Evolutionary conservation across 35 echinoderm and acorn worm species (phyloP), one percentile per base, ranked within the genome.

Genomic region (Ophioderma brevispina): DNA sequence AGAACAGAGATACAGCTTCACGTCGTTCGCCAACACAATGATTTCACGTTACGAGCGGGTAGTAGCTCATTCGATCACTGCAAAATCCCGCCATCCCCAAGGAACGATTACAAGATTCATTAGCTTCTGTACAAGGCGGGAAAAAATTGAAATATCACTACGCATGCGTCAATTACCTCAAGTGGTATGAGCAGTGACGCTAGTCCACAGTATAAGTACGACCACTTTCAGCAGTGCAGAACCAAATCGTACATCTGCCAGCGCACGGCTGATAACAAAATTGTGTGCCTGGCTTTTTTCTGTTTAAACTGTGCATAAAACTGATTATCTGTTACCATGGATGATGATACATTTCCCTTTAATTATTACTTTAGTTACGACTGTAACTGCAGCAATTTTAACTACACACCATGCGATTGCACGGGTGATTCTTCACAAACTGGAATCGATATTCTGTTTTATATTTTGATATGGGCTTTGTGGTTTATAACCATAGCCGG

Each of bases 401-500:
- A 25, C 23, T 6, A 25, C n/a, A 46, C 17, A 46, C 5, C 41
- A 70, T 70, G 59, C n/a, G 59, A 70, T 15, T 70, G 59, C 59
- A 70, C 15, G 3, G 17, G 41, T 8, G 59, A 70, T 15, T 1
- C 3, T 2, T 3, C 15, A 70, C 59, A 70, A 70, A 70, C 10
- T 30, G 59, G 59, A 8, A 70, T 85, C 13, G 32, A 63, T 37
- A 85, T 64, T 35, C 55, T 63, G 52, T 64, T 85, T 37, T 64
- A 85, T 59, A 37, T 85, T 17, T 35, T 89, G 18, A 46, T 80
- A 0, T 89, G 43, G 87, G 21, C 52, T 34, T 37, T 89, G 33
- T 89, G 76, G 46, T 55, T 28, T 6, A 36, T 89, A 17, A 81
- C 36, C 0, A 76, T 89, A 0, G 32, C 42, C 19, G 87, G 87